Base-by-base conservation (phyloP, 64 coral and sea anemone species). In the Actinia equina region DNA sequence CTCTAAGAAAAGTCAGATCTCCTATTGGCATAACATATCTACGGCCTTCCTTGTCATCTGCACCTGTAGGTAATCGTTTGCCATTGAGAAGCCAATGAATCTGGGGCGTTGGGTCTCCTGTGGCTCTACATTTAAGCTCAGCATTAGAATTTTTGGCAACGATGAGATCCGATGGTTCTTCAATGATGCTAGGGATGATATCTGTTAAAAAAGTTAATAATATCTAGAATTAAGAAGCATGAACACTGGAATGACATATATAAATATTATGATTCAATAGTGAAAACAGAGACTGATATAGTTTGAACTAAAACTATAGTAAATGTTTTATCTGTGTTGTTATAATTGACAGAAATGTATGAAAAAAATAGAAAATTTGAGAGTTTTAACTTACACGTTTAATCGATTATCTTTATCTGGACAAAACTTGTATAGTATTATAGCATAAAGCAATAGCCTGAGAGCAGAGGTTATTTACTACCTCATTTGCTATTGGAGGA, bases 61-160 rank as follows among this genome's bases (percentile, higher is more conserved):
- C 27, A 45, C 88, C 87, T 79, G 77, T 87, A 7, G 89, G 84
- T 59, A 98, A 70, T 42, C 22, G 42, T n/a, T 88, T 55, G 26
- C 93, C 87, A 94, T 98, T 86, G 19, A 89, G 87, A 54, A 89
- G 83, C 96, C 96, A 98, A 42, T 89, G 18, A 27, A 94, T 92
- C 18, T 7, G 85, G 14, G 93, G 83, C 3, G 59, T 89, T 60
- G 93, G 89, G 30, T 71, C 64, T 20, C 93, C 96, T 46, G 78
- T 92, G 6, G 61, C 90, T 18, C 52, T 82, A 49, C 96, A 98
- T 43, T 56, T 82, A 14, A 98, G 81, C 6, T 94, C 83, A 42
- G 90, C 86, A 85, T 76, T 63, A 37, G 70, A 87, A 65, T 92
- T 92, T 64, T 94, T 98, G 17, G 25, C 30, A 30, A 82, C 93